Percentiles rank a stretch among this genome's conserved stretches.
phyloP scores from a whole-genome alignment of 2,797 vertebrate genomes.

The Melanotaenia trifasciata region DNA sequence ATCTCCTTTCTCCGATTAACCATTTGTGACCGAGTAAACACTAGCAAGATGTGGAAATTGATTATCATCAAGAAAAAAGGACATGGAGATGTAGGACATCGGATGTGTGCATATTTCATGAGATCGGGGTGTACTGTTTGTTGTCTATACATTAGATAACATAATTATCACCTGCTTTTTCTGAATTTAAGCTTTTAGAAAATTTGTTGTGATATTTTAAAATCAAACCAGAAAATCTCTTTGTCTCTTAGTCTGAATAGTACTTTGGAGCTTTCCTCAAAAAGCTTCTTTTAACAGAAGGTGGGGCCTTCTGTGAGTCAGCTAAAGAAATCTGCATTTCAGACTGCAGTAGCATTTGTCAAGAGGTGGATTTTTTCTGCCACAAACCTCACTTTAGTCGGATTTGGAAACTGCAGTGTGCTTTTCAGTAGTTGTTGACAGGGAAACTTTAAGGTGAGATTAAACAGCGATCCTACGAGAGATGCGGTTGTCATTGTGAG shows the following conservation, averaged over 20 bases:
- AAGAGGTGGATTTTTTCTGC: constrained; percentile 45
- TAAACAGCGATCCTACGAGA: constrained; percentile 57
- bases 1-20: not conserved
- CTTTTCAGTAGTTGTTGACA: constrained; percentile 50
- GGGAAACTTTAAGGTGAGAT: constrained; percentile 57
- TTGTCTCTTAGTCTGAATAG: constrained; percentile 6
- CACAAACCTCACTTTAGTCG: constrained; percentile 39
- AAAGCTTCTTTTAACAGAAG: constrained; percentile 24
- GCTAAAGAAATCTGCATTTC: constrained; percentile 26
- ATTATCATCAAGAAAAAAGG: not conserved
- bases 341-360: constrained; percentile 37
- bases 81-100: not conserved
- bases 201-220: not conserved
- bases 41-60: not conserved
- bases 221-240: not conserved
- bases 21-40: not conserved
- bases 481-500: constrained; percentile 57
- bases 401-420: constrained; percentile 46
- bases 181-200: constrained; percentile 7
- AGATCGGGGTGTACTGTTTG: not conserved
- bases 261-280: constrained; percentile 17
- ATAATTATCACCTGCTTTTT: not conserved
- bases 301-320: constrained; percentile 27
- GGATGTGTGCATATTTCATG: not conserved
- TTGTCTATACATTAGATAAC: constrained; percentile 1